Conservation (phyloP, 2,113 vertebrate genomes). For the Pangasianodon hypophthalmus region DNA sequence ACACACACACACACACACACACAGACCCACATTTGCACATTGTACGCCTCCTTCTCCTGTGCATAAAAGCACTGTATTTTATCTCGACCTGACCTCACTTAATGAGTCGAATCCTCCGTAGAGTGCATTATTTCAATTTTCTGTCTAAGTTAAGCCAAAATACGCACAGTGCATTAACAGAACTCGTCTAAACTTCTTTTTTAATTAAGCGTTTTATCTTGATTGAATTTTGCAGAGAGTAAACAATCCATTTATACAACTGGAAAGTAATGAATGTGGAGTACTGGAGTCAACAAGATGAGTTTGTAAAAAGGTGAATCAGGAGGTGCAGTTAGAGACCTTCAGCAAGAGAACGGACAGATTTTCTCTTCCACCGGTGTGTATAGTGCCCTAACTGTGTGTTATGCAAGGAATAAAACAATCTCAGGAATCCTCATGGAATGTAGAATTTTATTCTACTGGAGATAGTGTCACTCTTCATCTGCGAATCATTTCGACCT, state of each 20-base stretch:
- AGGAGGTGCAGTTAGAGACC: not conserved
- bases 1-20: conserved; percentile 14
- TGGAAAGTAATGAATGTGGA: not conserved
- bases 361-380: not conserved
- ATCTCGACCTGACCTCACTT: conserved; percentile 3
- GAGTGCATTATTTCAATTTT: not conserved
- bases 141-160: not conserved
- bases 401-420: not conserved
- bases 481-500: conserved; percentile 19
- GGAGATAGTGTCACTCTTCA: not conserved
- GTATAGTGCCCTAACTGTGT: not conserved
- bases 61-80: not conserved
- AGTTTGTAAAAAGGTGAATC: not conserved
- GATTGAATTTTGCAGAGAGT: conserved; percentile 7
- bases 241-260: conserved; percentile 2
- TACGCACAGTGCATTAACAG: conserved; percentile 5
- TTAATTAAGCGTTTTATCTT: conserved; percentile 30
- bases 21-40: not conserved
- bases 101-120: not conserved
- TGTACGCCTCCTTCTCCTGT: conserved; percentile 5
- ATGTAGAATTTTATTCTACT: not conserved
- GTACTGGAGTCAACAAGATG: not conserved
- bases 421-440: not conserved
- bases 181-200: not conserved
- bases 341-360: not conserved